These are phyloP conservation scores for Ochotona princeps DNA, from an alignment of 2,113 vertebrate species.

Conservation along the genomic window DNA sequence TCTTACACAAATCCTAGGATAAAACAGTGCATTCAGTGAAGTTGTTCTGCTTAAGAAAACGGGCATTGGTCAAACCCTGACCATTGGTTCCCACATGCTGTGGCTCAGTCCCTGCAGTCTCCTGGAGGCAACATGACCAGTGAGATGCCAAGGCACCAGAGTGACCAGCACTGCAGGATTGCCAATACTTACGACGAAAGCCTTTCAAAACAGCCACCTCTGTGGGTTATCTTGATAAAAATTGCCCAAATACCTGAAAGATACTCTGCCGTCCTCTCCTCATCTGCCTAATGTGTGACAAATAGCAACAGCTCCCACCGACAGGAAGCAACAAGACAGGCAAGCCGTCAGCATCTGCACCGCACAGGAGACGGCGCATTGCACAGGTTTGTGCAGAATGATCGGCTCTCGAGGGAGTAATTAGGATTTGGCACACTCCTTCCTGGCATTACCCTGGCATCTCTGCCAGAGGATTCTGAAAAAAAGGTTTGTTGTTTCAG, in stretches of 20 bases:
- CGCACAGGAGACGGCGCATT: conserved; percentile 54
- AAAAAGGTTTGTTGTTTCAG: conserved; percentile 70
- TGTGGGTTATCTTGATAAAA: conserved; percentile 24
- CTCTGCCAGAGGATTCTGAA: conserved; percentile 77
- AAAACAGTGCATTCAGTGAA: background rate
- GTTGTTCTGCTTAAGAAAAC: background rate
- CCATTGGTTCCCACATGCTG: background rate
- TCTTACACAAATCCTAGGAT: background rate
- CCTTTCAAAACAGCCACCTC: conserved; percentile 47
- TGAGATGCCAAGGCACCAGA: background rate
- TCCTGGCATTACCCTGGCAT: conserved; percentile 59
- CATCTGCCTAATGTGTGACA: conserved; percentile 62
- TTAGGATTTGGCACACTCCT: conserved; percentile 79
- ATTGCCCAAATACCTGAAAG: conserved; percentile 34
- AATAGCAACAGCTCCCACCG: conserved; percentile 40
- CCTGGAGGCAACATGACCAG: background rate
- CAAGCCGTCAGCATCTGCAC: conserved; percentile 44
- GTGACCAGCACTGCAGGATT: background rate
- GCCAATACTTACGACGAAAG: background rate
- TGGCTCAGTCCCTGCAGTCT: background rate
- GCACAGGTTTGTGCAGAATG: conserved; percentile 57
- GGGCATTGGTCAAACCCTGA: background rate
- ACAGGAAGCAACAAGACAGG: conserved; percentile 42
- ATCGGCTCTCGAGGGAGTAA: conserved; percentile 69
- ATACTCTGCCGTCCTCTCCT: background rate